Conservation (phyloP, 2,888 invertebrate genomes). For the Atethmia centrago region DNA sequence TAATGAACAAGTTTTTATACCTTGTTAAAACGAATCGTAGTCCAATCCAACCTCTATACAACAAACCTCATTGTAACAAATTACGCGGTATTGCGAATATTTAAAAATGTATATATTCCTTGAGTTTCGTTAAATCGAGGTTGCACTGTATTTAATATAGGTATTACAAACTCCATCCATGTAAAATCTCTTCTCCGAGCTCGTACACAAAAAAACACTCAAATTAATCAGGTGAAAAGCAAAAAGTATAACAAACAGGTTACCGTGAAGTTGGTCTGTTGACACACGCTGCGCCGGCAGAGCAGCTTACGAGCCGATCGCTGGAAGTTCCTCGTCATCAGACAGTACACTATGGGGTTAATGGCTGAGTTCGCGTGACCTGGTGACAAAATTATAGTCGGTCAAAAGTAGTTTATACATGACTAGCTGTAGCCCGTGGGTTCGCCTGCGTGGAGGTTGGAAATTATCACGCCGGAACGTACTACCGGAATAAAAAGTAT, state of each 20-base stretch:
- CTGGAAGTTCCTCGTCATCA: slow-evolving; percentile 94
- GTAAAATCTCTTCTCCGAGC: background rate
- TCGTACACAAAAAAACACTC: background rate
- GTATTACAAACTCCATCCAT: background rate
- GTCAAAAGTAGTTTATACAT: background rate
- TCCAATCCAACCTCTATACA: too few species aligned
- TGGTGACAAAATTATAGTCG: slow-evolving; percentile 51
- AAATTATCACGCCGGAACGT: background rate
- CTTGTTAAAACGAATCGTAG: too few species aligned
- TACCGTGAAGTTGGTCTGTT: slow-evolving; percentile 82
- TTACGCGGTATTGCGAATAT: too few species aligned
- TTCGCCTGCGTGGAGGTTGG: too few species aligned
- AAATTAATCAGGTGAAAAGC: slow-evolving; percentile 22
- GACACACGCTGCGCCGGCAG: slow-evolving; percentile 81
- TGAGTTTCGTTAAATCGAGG: too few species aligned
- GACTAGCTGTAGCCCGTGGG: background rate
- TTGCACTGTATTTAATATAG: too few species aligned
- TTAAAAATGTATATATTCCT: too few species aligned
- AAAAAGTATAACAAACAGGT: slow-evolving; percentile 29
- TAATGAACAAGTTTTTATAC: too few species aligned
- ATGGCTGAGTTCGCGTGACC: slow-evolving; percentile 94
- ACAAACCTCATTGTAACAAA: too few species aligned
- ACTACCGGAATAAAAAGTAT: background rate
- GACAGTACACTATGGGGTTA: slow-evolving; percentile 94
- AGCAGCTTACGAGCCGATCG: slow-evolving; percentile 92